Conservation (phyloP, 2,888 invertebrate genomes). For the Camptogramma bilineatum region DNA sequence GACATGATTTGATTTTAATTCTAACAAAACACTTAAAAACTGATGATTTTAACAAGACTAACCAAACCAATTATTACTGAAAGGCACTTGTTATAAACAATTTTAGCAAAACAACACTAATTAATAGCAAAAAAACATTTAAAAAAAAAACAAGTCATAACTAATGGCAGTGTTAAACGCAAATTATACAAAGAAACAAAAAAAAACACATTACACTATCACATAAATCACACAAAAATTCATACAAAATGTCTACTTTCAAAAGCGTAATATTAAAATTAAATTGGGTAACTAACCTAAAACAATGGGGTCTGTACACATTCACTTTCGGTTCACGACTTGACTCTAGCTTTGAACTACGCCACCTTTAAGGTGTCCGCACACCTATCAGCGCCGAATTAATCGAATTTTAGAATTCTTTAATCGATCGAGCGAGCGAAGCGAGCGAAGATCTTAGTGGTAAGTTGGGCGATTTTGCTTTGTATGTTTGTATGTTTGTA, state of each 20-base stretch:
- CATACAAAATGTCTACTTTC: constrained; percentile 8
- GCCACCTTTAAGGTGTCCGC: neutral
- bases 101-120: neutral
- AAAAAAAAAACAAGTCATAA: constrained; percentile 6
- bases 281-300: constrained; percentile 7
- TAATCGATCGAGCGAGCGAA: too few relatives aligned
- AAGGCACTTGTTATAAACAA: neutral
- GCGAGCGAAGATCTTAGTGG: too few relatives aligned
- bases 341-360: neutral
- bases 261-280: constrained; percentile 6
- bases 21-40: neutral
- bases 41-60: neutral
- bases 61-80: neutral
- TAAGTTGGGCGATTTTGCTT: too few relatives aligned
- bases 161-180: constrained; percentile 9
- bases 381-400: too few relatives aligned
- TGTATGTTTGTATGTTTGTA: too few relatives aligned
- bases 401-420: too few relatives aligned
- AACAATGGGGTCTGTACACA: constrained; percentile 1
- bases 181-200: constrained; percentile 7
- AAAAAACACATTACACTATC: constrained; percentile 2
- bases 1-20: neutral
- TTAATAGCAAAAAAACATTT: neutral
- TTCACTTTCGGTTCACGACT: constrained; percentile 3
- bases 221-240: constrained; percentile 14